Base-by-base conservation (phyloP, 1,140 invertebrate species). In the Pachypsylla venusta region DNA sequence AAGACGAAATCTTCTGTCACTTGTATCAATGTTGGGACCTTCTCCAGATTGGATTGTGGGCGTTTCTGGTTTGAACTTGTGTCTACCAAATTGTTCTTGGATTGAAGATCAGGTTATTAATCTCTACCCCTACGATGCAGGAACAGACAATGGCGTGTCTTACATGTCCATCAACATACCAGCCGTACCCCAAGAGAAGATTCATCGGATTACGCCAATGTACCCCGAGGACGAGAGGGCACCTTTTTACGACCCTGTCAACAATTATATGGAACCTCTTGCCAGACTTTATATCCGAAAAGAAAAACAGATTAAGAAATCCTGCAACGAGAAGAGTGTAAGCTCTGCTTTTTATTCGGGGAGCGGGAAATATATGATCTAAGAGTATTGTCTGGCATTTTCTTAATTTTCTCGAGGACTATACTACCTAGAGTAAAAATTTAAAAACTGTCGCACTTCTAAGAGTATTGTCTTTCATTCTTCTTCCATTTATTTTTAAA, bases 11-110 rank as follows among this genome's bases (percentile, higher is more conserved):
- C 76, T 94, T 54, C 74, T 98, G 1, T 99, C 96, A 0, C 71
- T 98, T 1, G 84, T 90, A 0, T 93, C 92, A 13, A 98, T 97
- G 94, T 81, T 96, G 65, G 87, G 84, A 0, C 94, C 93, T 0
- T 89, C 88, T 16, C 93, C 93, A 0, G 93, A 98, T 73, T 98
- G 93, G 93, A 87, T 95, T 39, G 84, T 96, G 25, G 94, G 93
- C 16, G 80, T 96, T 1, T 89, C 81, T 61, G 83, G 83, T 2
- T 69, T 94, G 24, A 88, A 96, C 70, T 76, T 98, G 1, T 98
- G 93, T 67, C 76, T 84, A 19, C 78, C 79, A 39, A 88, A 96
- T 70, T 95, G 94, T 69, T 82, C 82, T 1, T 98, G 94, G 94
- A 75, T 83, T 1, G 81, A 81, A 40, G 78, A 82, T 28, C 75